Evolutionary conservation across 2,113 vertebrate genomes (phyloP).

Genomic region (Menidia beryllina): DNA sequence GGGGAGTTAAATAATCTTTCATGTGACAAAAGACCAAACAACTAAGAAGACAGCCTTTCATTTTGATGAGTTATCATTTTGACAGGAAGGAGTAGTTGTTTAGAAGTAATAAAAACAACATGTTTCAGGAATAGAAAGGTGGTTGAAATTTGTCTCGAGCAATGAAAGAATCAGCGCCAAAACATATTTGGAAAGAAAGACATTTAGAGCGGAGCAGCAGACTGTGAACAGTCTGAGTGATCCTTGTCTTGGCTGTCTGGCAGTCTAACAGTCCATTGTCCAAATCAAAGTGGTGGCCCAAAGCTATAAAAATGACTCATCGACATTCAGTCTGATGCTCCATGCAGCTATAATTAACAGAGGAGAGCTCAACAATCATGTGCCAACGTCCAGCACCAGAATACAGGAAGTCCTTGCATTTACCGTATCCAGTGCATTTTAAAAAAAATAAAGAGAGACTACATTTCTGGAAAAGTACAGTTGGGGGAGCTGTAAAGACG

Average conservation of each 20-base stretch:
- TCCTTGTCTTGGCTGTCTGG: neutral
- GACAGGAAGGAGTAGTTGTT: neutral
- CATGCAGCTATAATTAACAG: constrained; percentile 5
- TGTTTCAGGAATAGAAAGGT: no score
- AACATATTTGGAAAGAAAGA: neutral
- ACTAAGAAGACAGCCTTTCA: neutral
- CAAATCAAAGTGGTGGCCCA: constrained; percentile 17
- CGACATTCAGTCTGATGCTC: constrained; percentile 9
- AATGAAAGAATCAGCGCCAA: neutral
- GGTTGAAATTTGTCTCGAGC: no score
- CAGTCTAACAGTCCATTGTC: neutral
- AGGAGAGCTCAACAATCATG: neutral
- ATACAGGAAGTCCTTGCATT: neutral
- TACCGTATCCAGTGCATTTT: neutral
- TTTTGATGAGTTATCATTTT: constrained; percentile 3
- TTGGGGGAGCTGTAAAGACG: no score
- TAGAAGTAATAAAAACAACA: neutral
- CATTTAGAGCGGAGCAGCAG: neutral
- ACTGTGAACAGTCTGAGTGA: constrained; percentile 6
- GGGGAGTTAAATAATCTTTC: neutral
- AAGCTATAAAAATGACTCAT: constrained; percentile 3
- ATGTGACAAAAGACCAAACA: constrained; percentile 6
- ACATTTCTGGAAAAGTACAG: no score
- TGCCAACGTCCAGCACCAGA: neutral
- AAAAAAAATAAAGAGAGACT: neutral